Base-by-base conservation (phyloP, 2,797 vertebrate species). In the Potorous gilbertii region DNA sequence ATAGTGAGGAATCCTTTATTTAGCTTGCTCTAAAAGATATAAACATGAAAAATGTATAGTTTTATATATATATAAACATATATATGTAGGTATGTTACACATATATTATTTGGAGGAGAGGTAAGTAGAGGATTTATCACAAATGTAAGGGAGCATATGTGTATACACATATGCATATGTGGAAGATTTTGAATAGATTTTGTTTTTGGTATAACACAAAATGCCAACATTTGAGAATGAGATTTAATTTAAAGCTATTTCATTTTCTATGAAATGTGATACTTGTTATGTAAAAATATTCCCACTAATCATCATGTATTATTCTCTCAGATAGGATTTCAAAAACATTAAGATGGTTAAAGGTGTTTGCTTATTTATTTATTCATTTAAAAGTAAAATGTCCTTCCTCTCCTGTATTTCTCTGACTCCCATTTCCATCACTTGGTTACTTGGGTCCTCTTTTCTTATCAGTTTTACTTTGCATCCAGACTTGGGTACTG, bases 231-330 rank as follows among this genome's bases (percentile, higher is more conserved):
- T 90, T 95, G 46, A 94, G 94, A 97, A 92, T 93, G 5, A 92
- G 54, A 93, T 96, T 96, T 89, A 92, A 55, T 94, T 96, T 95
- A 52, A 52, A 89, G 55, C 59, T 95, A 87, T 92, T 95, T 93
- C 31, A 52, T 57, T 55, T 91, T 92, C 16, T 95, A 57, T 87
- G 31, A 16, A 62, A 10, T 93, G 55, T 93, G 56, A 91, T 21
- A 91, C 9, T 93, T 10, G 52, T 89, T 95, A 93, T 90, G 11
- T 89, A 94, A 95, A 97, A 94, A 81, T 54, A 94, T 95, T 92
- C 56, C 56, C 29, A 56, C 52, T 96, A 24, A 90, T 96, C 92
- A 92, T 50, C 93, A 12, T 90, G 95, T 94, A 92, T 94, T 96
- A 52, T 94, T 96, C 89, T 96, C 52, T 94, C 55, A 92, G 87